phyloP scores from a whole-genome alignment of 1,140 invertebrate species.

The Pectinophora gossypiella region DNA sequence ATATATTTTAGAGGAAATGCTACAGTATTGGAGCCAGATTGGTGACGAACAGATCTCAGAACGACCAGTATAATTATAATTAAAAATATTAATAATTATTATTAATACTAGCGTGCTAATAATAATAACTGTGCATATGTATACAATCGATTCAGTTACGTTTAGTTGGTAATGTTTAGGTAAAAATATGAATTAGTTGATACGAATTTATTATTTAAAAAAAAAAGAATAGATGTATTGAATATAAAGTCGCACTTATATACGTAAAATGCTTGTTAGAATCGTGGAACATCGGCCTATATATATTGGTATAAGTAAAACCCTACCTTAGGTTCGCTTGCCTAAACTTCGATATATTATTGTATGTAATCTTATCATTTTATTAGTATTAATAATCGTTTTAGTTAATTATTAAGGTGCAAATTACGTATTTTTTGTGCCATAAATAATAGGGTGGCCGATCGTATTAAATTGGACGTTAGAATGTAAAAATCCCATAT shows the following conservation, averaged over 20 bases:
- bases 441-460: conserved; percentile 22
- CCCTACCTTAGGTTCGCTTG: conserved; percentile 28
- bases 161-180: conserved; percentile 16
- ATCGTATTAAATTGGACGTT: conserved; percentile 23
- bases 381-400: not conserved
- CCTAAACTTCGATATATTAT: conserved; percentile 22
- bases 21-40: conserved; percentile 46
- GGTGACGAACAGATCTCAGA: conserved; percentile 59
- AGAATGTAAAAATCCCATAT: conserved; percentile 46
- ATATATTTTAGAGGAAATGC: not conserved
- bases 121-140: conserved; percentile 39
- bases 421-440: conserved; percentile 36
- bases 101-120: conserved; percentile 34
- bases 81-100: conserved; percentile 25
- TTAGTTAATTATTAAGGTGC: conserved; percentile 14
- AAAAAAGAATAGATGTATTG: conserved; percentile 24
- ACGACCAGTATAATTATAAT: conserved; percentile 60
- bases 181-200: conserved; percentile 45
- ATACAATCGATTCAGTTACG: conserved; percentile 26
- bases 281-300: conserved; percentile 32
- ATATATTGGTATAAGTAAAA: conserved; percentile 2
- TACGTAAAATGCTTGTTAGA: conserved; percentile 47
- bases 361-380: not conserved
- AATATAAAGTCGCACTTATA: conserved; percentile 35
- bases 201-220: conserved; percentile 57